phyloP scores from a whole-genome alignment of 1,140 invertebrate genomes.

The Tetraneura akinire region DNA sequence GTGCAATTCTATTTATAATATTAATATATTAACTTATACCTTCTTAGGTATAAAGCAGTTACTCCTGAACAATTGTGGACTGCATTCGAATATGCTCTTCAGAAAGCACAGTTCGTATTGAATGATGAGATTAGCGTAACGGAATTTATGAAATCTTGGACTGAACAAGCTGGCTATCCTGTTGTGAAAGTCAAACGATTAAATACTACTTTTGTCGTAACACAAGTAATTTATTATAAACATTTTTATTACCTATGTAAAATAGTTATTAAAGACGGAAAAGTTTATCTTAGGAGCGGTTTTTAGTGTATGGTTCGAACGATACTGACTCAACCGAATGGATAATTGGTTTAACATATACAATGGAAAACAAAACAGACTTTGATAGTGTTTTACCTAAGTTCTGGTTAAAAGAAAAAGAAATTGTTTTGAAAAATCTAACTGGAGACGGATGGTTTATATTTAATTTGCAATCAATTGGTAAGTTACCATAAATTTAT shows the following conservation, averaged over 20 bases:
- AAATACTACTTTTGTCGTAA: conserved; percentile 65
- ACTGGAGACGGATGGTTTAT: conserved; percentile 18
- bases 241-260: neutral
- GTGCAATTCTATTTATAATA: too few relatives aligned
- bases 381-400: neutral
- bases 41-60: conserved; percentile 40
- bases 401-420: conserved; percentile 12
- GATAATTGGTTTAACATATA: conserved; percentile 45
- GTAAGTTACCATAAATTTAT: too few relatives aligned
- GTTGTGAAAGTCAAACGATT: conserved; percentile 67
- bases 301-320: neutral
- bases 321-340: conserved; percentile 9
- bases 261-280: neutral
- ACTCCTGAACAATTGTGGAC: conserved; percentile 52
- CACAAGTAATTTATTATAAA: conserved; percentile 61
- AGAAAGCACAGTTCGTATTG: neutral
- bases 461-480: conserved; percentile 39
- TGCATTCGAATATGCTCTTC: conserved; percentile 45
- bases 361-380: conserved; percentile 5
- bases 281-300: neutral
- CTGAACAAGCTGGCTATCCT: conserved; percentile 75
- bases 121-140: neutral
- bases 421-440: neutral
- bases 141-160: conserved; percentile 73
- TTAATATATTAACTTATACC: neutral